These are phyloP conservation scores for Alethe castanea DNA, from an alignment of 2,113 vertebrate species.

Conservation along the genomic window DNA sequence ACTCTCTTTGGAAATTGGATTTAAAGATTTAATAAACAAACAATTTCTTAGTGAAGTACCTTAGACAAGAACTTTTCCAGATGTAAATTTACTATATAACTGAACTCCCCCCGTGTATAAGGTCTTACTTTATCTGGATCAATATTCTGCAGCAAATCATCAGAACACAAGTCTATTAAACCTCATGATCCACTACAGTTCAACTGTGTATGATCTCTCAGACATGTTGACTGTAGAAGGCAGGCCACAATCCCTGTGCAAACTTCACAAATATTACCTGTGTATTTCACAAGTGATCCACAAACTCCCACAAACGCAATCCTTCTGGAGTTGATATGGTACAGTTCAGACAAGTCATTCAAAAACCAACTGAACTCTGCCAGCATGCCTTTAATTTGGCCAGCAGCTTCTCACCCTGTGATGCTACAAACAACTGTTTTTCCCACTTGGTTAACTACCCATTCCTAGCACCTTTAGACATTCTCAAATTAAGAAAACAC, in stretches of 20 bases:
- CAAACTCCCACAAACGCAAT: not conserved
- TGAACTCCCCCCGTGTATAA: not conserved
- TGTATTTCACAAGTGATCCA: not conserved
- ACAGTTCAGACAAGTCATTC: not conserved
- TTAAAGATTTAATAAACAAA: constrained; percentile 33
- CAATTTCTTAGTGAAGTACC: not conserved
- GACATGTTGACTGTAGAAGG: not conserved
- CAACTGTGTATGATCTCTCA: not conserved
- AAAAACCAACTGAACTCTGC: not conserved
- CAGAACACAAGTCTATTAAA: not conserved
- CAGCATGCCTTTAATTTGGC: not conserved
- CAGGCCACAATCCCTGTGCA: not conserved
- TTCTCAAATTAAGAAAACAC: not conserved
- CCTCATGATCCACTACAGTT: not conserved
- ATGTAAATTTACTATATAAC: not conserved
- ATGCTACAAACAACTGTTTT: not conserved
- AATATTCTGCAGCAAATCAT: not conserved
- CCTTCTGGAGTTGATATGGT: not conserved
- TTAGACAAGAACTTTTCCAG: not conserved
- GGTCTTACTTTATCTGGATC: not conserved
- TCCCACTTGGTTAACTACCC: not conserved
- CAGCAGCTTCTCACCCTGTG: not conserved
- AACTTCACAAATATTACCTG: not conserved
- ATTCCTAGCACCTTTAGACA: not conserved
- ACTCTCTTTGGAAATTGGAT: constrained; percentile 13